phyloP scores from a whole-genome alignment of 2,888 invertebrate species.

The Diplazon laetatorius region DNA sequence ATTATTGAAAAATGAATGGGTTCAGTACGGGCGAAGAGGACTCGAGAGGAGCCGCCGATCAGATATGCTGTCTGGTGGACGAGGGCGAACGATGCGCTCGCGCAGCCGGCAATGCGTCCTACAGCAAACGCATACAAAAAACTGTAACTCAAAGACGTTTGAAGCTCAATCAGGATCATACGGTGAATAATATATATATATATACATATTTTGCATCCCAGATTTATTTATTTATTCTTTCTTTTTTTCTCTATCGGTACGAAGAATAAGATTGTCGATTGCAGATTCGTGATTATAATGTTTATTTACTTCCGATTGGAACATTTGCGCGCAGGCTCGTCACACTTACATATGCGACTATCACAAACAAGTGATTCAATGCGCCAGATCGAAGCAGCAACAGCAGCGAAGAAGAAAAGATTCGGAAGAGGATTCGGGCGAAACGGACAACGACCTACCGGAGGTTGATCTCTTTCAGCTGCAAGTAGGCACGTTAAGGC shows the following conservation, averaged over 20 bases:
- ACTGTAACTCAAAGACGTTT: conserved; percentile 95
- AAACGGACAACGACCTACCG: conserved; percentile 94
- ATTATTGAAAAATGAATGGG: conserved; percentile 88
- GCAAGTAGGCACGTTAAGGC: conserved; percentile 95
- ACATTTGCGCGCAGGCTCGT: conserved; percentile 90
- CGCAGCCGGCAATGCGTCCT: conserved; percentile 96
- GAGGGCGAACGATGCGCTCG: conserved; percentile 93
- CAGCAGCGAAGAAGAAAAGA: conserved; percentile 89
- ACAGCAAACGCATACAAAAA: conserved; percentile 98
- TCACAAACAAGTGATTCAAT: conserved; percentile 97
- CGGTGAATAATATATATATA: conserved; percentile 83
- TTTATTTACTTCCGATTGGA: conserved; percentile 66
- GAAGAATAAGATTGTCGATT: too few relatives aligned
- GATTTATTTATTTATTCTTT: too few relatives aligned
- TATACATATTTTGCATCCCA: too few relatives aligned
- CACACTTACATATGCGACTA: conserved; percentile 98
- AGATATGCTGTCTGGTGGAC: conserved; percentile 96
- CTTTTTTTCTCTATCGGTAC: too few relatives aligned
- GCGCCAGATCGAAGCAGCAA: conserved; percentile 93
- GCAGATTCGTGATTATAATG: too few relatives aligned
- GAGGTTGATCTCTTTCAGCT: conserved; percentile 97
- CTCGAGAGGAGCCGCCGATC: conserved; percentile 93
- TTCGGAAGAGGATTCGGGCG: conserved; percentile 96
- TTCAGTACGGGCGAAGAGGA: conserved; percentile 96
- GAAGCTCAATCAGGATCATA: conserved; percentile 93